Conservation (phyloP, 2,113 vertebrate species). For the Gnathonemus longibarbis region DNA sequence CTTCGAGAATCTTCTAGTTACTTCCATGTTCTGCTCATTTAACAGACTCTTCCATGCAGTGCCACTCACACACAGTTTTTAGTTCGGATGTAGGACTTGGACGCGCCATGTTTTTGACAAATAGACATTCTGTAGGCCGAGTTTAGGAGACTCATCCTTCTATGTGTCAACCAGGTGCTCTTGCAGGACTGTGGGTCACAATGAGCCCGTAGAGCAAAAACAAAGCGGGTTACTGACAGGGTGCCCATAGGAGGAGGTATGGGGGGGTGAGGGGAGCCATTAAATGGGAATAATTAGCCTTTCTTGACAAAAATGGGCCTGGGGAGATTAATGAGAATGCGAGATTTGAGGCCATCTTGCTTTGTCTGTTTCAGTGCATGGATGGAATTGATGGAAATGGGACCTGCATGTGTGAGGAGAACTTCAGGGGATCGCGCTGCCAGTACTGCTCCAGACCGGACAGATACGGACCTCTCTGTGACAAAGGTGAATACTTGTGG, state of each 20-base stretch:
- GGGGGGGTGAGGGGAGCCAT: neutral
- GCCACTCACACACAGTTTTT: neutral
- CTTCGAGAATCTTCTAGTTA: neutral
- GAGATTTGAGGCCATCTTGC: neutral
- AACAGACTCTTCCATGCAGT: neutral
- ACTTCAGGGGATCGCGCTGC: slow-evolving; percentile 73
- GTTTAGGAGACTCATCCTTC: neutral
- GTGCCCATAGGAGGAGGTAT: neutral
- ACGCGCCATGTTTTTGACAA: neutral
- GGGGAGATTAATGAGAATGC: neutral
- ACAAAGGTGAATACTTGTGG: slow-evolving; percentile 56
- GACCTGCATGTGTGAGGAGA: slow-evolving; percentile 65
- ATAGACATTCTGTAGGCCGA: neutral
- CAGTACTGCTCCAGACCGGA: slow-evolving; percentile 70
- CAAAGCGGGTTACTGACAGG: neutral
- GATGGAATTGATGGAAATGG: slow-evolving; percentile 75
- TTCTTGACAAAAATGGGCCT: neutral
- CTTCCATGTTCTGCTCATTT: neutral
- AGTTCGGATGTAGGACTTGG: neutral
- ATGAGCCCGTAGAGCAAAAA: neutral
- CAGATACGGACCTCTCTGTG: slow-evolving; percentile 72
- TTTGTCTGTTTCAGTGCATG: slow-evolving; percentile 54
- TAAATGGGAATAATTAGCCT: neutral
- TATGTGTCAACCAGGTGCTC: neutral
- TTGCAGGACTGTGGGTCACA: neutral